Evolutionary conservation across 2,797 vertebrate genomes (phyloP).

Genomic region (Knipowitschia caucasica): DNA sequence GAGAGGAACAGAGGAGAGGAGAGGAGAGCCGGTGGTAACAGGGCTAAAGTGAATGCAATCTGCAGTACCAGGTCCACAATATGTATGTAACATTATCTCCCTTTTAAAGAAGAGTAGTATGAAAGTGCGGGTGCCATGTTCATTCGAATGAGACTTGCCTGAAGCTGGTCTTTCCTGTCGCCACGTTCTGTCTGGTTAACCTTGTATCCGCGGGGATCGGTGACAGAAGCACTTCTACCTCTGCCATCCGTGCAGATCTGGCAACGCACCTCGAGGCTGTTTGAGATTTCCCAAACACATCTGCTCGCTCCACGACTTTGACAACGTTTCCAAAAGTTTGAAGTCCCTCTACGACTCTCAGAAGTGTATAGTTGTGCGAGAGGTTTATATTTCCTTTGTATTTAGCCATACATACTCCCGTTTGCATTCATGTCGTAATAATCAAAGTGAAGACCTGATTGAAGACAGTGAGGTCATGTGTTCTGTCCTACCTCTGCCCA

Average conservation of each 20-base stretch:
- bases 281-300: slow-evolving; percentile 27
- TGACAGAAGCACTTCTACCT: slow-evolving; percentile 38
- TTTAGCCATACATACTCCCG: slow-evolving; percentile 50
- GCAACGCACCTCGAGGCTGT: slow-evolving; percentile 39
- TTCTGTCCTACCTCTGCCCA: slow-evolving; percentile 73
- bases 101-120: too few relatives aligned
- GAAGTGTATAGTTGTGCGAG: background rate
- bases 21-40: too few relatives aligned
- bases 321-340: slow-evolving; percentile 16
- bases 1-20: too few relatives aligned
- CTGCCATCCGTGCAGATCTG: slow-evolving; percentile 45
- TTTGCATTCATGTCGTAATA: slow-evolving; percentile 58
- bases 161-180: slow-evolving; percentile 21
- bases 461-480: slow-evolving; percentile 50
- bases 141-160: slow-evolving; percentile 14
- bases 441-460: slow-evolving; percentile 54
- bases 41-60: too few relatives aligned
- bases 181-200: slow-evolving; percentile 22
- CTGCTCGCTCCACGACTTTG: slow-evolving; percentile 26
- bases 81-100: too few relatives aligned
- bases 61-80: too few relatives aligned
- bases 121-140: too few relatives aligned
- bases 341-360: slow-evolving; percentile 15
- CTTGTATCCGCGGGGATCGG: slow-evolving; percentile 33
- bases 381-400: slow-evolving; percentile 47